Evolutionary conservation across 2,113 vertebrate species (phyloP), one percentile per base, ranked within the genome.

Genomic region (Nycticebus coucang): DNA sequence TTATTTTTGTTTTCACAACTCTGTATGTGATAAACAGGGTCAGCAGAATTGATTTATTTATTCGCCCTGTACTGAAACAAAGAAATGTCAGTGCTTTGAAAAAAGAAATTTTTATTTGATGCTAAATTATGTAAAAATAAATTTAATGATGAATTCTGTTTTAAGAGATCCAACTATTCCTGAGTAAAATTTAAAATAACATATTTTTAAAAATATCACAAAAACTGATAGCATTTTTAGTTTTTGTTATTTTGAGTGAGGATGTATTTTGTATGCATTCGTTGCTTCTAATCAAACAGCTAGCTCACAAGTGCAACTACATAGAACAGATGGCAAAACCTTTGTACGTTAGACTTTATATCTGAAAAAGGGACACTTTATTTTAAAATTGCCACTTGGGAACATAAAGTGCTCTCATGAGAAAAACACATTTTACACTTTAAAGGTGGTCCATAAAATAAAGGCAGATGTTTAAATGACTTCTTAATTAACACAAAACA

Each of bases 401-500:
- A 98, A 64, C 82, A 96, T 98, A 98, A 98, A 98, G 81, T 97
- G 53, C 62, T 98, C 97, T 98, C 94, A 93, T 82, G 96, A 24
- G 96, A 81, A 66, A 96, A 97, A 77, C 91, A 97, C 83, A 94
- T 94, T 97, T 95, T 98, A 45, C 62, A 97, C 50, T 81, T 80
- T 97, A 96, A 98, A 98, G 90, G 11, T 45, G 96, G 87, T 75
- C 74, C 84, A 95, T 97, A 98, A 98, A 98, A 93, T 86, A 97
- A 96, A 92, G 75, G 37, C 87, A 98, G 98, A 97, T 94, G 53
- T 22, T 7, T 97, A 97, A 98, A 98, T 93, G 72, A 97, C 97
- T 98, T 97, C 94, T 98, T 98, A 98, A 98, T 98, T 98, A 98
- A 98, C 96, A 97, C 18, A 98, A 97, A 98, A 59, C 94, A 97